A percentile compares a stretch with the other conserved stretches of the same genome.
These are phyloP conservation scores for Dryobota labecula DNA, from an alignment of 2,888 invertebrate genomes.

Conservation along the genomic window DNA sequence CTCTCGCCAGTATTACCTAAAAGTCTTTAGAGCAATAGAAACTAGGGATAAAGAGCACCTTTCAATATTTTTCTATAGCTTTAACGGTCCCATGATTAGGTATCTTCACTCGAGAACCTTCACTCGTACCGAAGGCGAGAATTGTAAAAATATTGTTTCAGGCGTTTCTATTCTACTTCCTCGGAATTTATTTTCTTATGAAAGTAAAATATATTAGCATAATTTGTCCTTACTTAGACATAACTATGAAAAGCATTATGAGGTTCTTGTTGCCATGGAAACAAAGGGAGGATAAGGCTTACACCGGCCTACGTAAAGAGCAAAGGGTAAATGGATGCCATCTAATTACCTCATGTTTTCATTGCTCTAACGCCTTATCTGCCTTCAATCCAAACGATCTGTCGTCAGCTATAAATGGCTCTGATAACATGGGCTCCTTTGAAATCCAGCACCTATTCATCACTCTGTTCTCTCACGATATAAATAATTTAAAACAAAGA, in stretches of 20 bases:
- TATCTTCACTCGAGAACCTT: conserved; percentile 22
- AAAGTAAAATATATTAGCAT: conserved; percentile 20
- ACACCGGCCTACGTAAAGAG: conserved; percentile 15
- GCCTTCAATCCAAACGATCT: conserved; percentile 47
- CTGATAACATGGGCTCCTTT: conserved; percentile 55
- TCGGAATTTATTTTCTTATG: conserved; percentile 24
- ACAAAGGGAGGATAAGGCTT: conserved; percentile 20
- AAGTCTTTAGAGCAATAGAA: conserved; percentile 13
- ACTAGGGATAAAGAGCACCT: conserved; percentile 21
- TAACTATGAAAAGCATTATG: conserved; percentile 12
- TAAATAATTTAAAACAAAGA: conserved; percentile 73
- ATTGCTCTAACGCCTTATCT: conserved; percentile 44
- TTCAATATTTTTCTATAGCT: conserved; percentile 30
- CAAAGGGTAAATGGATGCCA: conserved; percentile 40
- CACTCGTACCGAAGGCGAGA: conserved; percentile 21
- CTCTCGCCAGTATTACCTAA: not conserved
- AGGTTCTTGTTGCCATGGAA: not conserved
- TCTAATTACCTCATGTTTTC: conserved; percentile 60
- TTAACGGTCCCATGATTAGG: conserved; percentile 42
- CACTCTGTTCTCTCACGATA: conserved; percentile 57
- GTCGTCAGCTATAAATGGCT: conserved; percentile 56
- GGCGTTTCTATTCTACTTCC: conserved; percentile 24
- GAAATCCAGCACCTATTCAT: conserved; percentile 62
- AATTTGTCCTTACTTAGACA: not conserved
- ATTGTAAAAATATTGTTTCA: conserved; percentile 46